A percentile compares a stretch with the other conserved stretches of the same genome.
These are phyloP conservation scores for Diglossa cyanea DNA, from an alignment of 2,797 vertebrate genomes.

Conservation along the genomic window DNA sequence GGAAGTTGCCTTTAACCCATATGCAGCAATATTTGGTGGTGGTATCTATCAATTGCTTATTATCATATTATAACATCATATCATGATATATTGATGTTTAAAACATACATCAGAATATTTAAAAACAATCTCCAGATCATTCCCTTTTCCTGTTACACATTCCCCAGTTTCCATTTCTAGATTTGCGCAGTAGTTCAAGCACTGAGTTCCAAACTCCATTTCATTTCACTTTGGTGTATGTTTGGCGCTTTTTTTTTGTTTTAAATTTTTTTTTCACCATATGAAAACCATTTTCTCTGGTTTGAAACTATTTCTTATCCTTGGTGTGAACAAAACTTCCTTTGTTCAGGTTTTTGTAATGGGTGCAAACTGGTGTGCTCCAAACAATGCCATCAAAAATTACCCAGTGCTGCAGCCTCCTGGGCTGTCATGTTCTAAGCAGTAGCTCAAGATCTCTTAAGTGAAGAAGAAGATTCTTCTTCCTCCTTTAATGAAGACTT, in stretches of 20 bases:
- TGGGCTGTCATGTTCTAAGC: neutral
- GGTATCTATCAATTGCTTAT: neutral
- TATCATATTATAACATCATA: neutral
- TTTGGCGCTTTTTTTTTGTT: conserved; percentile 56
- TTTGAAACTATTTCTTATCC: conserved; percentile 78
- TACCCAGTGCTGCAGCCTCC: conserved; percentile 16
- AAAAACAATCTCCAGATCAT: neutral
- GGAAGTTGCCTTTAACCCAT: neutral
- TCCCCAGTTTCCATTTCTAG: neutral
- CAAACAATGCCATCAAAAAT: conserved; percentile 72
- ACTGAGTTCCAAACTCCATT: conserved; percentile 41
- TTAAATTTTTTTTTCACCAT: conserved; percentile 29
- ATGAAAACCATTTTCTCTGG: conserved; percentile 76
- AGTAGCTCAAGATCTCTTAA: neutral
- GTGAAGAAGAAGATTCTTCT: neutral
- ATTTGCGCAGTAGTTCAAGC: neutral
- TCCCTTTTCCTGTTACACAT: neutral
- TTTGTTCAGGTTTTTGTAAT: conserved; percentile 73
- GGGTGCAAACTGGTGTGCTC: conserved; percentile 70
- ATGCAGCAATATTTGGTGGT: neutral
- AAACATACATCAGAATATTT: neutral
- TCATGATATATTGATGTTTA: neutral
- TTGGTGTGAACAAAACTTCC: conserved; percentile 79
- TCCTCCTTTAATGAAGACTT: neutral
- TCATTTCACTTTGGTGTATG: conserved; percentile 71